Conservation (phyloP, 2,888 invertebrate species). For the Anagyrus pseudococci region DNA sequence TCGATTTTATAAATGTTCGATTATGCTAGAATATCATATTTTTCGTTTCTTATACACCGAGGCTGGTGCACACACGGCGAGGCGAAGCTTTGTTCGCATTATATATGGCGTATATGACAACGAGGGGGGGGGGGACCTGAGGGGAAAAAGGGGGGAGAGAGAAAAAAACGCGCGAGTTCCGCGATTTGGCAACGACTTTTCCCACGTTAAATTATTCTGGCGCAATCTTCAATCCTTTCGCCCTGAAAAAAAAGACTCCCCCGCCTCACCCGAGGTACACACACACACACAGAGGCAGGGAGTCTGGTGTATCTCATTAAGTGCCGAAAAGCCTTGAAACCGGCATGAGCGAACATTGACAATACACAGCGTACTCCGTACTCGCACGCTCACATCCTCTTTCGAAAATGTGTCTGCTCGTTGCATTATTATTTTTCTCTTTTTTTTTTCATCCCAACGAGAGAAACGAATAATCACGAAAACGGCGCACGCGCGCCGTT, state of each 20-base stretch:
- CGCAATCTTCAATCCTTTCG: constrained; percentile 17
- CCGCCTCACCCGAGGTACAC: no score
- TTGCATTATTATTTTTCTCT: not conserved
- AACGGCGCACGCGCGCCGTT: no score
- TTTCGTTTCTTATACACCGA: no score
- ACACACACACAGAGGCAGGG: not conserved
- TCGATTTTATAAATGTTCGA: no score
- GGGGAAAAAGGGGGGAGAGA: not conserved
- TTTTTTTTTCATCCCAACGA: not conserved
- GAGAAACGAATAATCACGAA: no score
- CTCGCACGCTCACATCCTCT: no score
- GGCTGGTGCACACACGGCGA: no score
- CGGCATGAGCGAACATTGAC: not conserved
- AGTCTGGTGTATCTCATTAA: constrained; percentile 22
- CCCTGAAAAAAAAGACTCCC: constrained; percentile 19
- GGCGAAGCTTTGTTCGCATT: no score
- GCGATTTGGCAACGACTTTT: constrained; percentile 28
- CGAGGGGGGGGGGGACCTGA: no score
- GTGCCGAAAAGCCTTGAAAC: constrained; percentile 7
- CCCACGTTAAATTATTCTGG: constrained; percentile 30
- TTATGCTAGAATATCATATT: no score
- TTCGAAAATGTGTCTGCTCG: no score
- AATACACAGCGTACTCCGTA: not conserved
- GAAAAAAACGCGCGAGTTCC: constrained; percentile 18
- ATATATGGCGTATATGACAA: no score